Conservation (phyloP, 1,140 invertebrate species). For the Melanaphis sacchari region DNA sequence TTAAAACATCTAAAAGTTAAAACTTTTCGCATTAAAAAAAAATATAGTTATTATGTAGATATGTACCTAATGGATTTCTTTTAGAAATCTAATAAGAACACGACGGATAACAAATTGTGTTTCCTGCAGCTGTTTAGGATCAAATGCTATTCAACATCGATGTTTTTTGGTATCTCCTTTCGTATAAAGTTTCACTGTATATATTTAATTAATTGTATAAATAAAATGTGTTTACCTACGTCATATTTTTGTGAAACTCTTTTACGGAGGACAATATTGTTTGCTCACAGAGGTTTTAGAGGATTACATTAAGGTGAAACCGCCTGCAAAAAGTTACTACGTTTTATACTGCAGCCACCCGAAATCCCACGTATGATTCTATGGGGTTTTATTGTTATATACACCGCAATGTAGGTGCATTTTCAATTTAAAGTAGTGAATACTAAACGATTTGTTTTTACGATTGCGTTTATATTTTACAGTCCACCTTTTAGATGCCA, state of each 20-base stretch:
- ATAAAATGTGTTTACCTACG: not conserved
- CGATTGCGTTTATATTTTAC: conserved; percentile 14
- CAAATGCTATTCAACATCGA: not conserved
- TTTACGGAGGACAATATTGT: not conserved
- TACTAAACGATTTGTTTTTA: conserved; percentile 43
- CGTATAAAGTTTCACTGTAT: not conserved
- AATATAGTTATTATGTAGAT: too few species aligned
- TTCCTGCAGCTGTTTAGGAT: not conserved
- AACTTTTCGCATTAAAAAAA: not conserved
- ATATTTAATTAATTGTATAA: not conserved
- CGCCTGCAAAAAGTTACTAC: not conserved
- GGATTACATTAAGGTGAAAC: not conserved
- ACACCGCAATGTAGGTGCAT: not conserved
- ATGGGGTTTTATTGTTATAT: conserved; percentile 19
- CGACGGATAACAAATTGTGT: not conserved
- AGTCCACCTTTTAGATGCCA: conserved; percentile 21
- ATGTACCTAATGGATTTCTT: not conserved
- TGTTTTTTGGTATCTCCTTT: not conserved
- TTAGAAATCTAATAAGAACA: not conserved
- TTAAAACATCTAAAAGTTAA: not conserved
- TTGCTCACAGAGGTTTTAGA: not conserved
- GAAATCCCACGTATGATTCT: not conserved
- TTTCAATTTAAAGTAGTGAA: conserved; percentile 45
- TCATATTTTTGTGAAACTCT: not conserved
- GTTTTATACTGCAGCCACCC: not conserved